Evolutionary conservation across 2,113 vertebrate species (phyloP), one percentile per base, ranked within the genome.

Genomic region (Mormyrus lacerda): DNA sequence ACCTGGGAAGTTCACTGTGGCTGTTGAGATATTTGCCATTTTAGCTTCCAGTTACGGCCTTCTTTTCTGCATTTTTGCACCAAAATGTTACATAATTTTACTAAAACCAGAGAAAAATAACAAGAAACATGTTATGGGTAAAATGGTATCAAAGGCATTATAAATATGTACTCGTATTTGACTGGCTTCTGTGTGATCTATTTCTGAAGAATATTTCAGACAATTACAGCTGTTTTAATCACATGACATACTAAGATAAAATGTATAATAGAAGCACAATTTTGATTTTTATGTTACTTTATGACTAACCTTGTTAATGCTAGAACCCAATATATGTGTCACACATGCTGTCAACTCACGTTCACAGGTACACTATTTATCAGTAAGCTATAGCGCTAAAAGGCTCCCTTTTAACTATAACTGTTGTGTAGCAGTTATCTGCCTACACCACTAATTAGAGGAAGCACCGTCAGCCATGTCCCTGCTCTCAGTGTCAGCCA

Each of bases 1-100:
- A 4, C 95, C 95, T 88, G 95, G 95, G 0, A 96, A 96, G 87
- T 95, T 95, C 24, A 94, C 91, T 83, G 95, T 95, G 1, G 95
- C 95, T 45, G 95, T 96, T 50, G 95, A 95, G 73, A 95, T 96
- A 90, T 96, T 96, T 93, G 95, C 95, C 0, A 96, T 95, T 91
- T 87, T 96, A 55, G 95, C 95, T 0, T 96, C 95, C 1, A 96
- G 95, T 90, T 96, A 92, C 89, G 95, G 95, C 0, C 51, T 96
- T 88, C 90, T 96, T 2, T 93, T 95, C 83, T 96, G 95, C 90
- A 94, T 96, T 91, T 96, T 96, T 91, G 86, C 94, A 15, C 95
- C 95, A 0, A 96, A 96, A 85, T 95, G 95, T 88, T 96, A 94
- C 76, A 93, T 96, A 0, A 95, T 96, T 91, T 93, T 96, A 92